Percentiles rank a stretch among this genome's conserved stretches.
Conservation (phyloP, 2,888 invertebrate species). For the Phortica magna region DNA sequence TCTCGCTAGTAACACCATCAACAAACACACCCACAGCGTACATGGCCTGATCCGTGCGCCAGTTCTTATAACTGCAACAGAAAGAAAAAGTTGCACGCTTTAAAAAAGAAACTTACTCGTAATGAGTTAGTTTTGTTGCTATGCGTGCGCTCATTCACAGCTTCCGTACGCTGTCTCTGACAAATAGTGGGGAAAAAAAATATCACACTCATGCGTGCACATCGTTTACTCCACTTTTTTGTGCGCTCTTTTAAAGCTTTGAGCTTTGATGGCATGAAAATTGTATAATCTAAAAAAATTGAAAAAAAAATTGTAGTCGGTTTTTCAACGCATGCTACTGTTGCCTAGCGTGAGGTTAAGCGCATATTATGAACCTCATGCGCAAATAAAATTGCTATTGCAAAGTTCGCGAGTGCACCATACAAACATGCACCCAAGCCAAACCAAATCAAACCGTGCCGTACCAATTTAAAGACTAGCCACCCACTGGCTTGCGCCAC, state of each 20-base stretch:
- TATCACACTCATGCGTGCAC: not conserved
- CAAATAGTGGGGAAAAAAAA: not conserved
- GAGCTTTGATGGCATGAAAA: not conserved
- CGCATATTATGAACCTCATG: slow-evolving; percentile 16
- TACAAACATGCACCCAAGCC: not conserved
- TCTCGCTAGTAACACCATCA: too few relatives aligned
- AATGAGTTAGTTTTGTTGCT: slow-evolving; percentile 29
- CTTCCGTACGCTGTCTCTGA: not conserved
- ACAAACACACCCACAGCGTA: not conserved
- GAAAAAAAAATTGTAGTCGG: slow-evolving; percentile 2
- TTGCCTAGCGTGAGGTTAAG: slow-evolving; percentile 4
- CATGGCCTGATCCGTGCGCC: not conserved
- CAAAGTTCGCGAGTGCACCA: too few relatives aligned
- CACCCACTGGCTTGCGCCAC: not conserved
- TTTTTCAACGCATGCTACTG: slow-evolving; percentile 4
- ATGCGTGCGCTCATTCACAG: not conserved
- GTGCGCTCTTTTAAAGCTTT: not conserved
- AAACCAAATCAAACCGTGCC: not conserved
- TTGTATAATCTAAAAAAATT: not conserved
- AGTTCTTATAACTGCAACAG: not conserved
- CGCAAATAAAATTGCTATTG: slow-evolving; percentile 26
- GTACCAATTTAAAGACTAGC: not conserved
- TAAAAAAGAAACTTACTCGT: not conserved
- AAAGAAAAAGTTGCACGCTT: not conserved
- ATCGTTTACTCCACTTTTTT: slow-evolving; percentile 2